Conservation (phyloP, 1,140 invertebrate genomes). For the Fopius arisanus region DNA sequence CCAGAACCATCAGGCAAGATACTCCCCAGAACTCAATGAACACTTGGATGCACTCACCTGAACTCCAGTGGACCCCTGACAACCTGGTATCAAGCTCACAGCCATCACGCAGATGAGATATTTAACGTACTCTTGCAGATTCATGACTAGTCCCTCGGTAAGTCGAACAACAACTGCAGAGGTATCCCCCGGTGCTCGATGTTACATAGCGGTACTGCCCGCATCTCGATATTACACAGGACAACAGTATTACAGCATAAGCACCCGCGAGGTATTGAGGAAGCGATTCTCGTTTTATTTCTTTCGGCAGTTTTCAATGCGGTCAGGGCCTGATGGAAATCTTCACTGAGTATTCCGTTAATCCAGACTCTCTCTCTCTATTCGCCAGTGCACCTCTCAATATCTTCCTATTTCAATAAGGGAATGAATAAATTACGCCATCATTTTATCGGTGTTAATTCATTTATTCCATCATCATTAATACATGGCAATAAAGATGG, state of each 20-base stretch:
- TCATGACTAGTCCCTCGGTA: conserved; percentile 51
- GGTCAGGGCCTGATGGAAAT: conserved; percentile 39
- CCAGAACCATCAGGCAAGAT: neutral
- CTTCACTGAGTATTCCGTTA: too few relatives aligned
- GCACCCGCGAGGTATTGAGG: neutral
- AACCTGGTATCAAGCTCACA: conserved; percentile 14
- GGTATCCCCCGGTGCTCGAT: conserved; percentile 2
- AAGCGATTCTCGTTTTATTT: neutral
- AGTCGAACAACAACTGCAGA: conserved; percentile 30
- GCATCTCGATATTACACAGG: conserved; percentile 35
- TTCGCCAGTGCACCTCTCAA: too few relatives aligned
- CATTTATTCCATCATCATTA: neutral
- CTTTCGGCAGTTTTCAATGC: conserved; percentile 23
- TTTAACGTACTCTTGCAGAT: conserved; percentile 48
- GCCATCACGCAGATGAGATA: conserved; percentile 45
- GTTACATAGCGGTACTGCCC: conserved; percentile 48
- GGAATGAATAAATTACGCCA: neutral
- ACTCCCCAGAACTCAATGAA: too few relatives aligned
- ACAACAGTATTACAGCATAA: neutral
- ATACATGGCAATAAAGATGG: neutral
- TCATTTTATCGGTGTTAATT: neutral
- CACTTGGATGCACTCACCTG: neutral
- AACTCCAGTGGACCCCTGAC: neutral
- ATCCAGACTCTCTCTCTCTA: neutral
- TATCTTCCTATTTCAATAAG: too few relatives aligned